Evolutionary conservation across 2,888 invertebrate genomes (phyloP).

Genomic region (Lasius fuliginosus): DNA sequence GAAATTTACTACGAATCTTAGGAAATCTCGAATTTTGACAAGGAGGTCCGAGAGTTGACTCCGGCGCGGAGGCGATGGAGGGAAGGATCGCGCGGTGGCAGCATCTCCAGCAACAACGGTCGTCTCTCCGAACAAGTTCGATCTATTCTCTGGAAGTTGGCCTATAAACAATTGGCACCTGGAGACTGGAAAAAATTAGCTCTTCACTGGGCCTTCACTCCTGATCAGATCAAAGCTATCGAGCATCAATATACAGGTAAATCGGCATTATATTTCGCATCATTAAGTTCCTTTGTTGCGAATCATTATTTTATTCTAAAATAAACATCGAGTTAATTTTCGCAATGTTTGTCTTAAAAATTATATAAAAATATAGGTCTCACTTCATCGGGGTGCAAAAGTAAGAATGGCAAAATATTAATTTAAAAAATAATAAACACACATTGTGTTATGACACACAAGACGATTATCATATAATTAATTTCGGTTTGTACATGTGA

Average conservation of each 20-base stretch:
- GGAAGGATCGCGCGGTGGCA: constrained; percentile 76
- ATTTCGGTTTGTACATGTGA: constrained; percentile 19
- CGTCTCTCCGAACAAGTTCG: constrained; percentile 85
- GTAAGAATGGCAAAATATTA: neutral
- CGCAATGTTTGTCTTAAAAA: neutral
- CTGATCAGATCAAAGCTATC: constrained; percentile 90
- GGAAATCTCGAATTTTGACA: constrained; percentile 79
- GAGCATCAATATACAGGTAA: constrained; percentile 91
- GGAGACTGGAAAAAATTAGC: constrained; percentile 91
- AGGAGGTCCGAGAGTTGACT: constrained; percentile 80
- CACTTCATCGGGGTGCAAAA: constrained; percentile 41
- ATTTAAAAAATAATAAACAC: neutral
- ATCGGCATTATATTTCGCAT: constrained; percentile 33
- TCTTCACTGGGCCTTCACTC: constrained; percentile 90
- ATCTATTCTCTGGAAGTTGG: constrained; percentile 87
- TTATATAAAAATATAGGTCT: neutral
- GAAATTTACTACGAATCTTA: constrained; percentile 48
- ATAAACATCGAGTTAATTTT: neutral
- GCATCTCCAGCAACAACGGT: constrained; percentile 75
- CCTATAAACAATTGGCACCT: constrained; percentile 88
- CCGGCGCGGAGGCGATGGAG: constrained; percentile 81
- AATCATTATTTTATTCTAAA: neutral
- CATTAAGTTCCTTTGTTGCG: neutral
- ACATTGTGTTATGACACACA: neutral
- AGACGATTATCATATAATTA: neutral